Evolutionary conservation across 2,797 vertebrate species (phyloP).

Genomic region (Rhynchonycteris naso): DNA sequence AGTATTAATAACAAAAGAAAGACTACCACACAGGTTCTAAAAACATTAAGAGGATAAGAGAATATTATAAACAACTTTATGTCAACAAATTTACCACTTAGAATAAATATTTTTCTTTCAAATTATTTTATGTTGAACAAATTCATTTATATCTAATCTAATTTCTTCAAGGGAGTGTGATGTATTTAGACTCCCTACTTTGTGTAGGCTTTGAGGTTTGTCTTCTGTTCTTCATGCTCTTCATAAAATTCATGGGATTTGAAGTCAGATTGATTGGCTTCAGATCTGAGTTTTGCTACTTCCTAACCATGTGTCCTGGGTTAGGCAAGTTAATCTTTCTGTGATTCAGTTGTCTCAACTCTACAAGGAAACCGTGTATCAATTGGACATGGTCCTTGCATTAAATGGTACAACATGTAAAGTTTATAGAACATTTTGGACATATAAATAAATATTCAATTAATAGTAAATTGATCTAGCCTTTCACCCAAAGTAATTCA

Average conservation of each 20-base stretch:
- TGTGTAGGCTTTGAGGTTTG: not conserved
- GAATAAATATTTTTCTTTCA: not conserved
- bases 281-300: not conserved
- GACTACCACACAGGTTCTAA: not conserved
- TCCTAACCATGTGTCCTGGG: not conserved
- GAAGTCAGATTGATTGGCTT: not conserved
- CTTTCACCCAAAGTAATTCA: constrained; percentile 1
- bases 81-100: not conserved
- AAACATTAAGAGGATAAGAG: not conserved
- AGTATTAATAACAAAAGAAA: not conserved
- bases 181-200: not conserved
- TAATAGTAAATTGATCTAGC: not conserved
- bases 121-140: not conserved
- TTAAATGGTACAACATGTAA: not conserved
- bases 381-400: not conserved
- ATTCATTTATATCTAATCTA: not conserved
- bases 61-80: not conserved
- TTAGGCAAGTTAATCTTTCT: not conserved
- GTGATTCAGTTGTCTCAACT: not conserved
- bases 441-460: not conserved
- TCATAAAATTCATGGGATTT: not conserved
- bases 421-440: not conserved
- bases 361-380: not conserved
- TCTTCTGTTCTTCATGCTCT: not conserved
- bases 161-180: not conserved